These are phyloP conservation scores for Coenobita brevimanus DNA, from an alignment of 1,140 invertebrate species.

Conservation along the genomic window DNA sequence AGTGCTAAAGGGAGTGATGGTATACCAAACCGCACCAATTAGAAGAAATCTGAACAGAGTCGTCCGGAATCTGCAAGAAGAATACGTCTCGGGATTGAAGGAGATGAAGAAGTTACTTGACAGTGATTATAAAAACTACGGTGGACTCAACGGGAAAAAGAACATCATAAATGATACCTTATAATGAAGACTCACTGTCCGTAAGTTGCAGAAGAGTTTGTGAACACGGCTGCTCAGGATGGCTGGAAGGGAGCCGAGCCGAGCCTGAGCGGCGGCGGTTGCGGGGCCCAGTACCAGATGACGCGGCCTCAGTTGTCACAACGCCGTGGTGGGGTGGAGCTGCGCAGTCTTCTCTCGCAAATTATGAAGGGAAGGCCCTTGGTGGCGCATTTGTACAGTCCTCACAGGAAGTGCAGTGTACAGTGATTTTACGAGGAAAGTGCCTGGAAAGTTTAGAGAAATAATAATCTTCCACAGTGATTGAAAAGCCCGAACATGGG, in stretches of 20 bases:
- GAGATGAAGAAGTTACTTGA: too few relatives aligned
- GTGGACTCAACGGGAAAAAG: too few relatives aligned
- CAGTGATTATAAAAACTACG: too few relatives aligned
- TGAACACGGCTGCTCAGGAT: neutral
- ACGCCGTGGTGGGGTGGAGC: conserved; percentile 19
- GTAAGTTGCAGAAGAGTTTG: too few relatives aligned
- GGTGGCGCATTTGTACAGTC: conserved; percentile 11
- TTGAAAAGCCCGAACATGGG: conserved; percentile 46
- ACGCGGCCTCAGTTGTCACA: conserved; percentile 59
- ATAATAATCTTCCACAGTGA: conserved; percentile 18
- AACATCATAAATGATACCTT: too few relatives aligned
- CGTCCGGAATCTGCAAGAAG: too few relatives aligned
- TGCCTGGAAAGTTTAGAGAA: neutral
- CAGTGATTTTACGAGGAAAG: conserved; percentile 19
- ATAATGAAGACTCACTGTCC: too few relatives aligned
- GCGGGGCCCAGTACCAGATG: neutral
- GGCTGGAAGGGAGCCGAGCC: neutral
- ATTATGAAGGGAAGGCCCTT: conserved; percentile 55
- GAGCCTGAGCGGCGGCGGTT: conserved; percentile 3
- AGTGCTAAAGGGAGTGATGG: too few relatives aligned
- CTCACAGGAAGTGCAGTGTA: conserved; percentile 1
- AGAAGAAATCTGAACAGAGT: too few relatives aligned
- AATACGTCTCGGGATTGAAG: too few relatives aligned
- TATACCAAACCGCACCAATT: too few relatives aligned
- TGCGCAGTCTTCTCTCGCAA: neutral